phyloP scores from a whole-genome alignment of 2,113 vertebrate genomes.

The Pterocles gutturalis region DNA sequence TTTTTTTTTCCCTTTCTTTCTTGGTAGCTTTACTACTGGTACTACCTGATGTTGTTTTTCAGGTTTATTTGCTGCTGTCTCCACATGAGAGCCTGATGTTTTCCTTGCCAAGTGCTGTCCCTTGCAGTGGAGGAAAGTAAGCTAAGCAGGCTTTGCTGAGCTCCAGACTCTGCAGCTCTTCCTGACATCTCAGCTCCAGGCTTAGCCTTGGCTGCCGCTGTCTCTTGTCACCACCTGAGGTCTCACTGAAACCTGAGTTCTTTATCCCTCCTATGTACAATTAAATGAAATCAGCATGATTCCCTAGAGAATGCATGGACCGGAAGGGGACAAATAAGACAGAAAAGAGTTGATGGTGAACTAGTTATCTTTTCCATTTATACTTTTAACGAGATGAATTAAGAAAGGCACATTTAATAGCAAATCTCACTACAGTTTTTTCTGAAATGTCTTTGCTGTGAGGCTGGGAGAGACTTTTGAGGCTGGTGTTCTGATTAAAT shows the following conservation, averaged over 20 bases:
- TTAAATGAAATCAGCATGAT: not conserved
- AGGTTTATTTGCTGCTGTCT: not conserved
- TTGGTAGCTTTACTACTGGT: not conserved
- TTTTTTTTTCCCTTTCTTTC: not conserved
- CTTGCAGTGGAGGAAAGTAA: not conserved
- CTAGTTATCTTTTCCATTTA: not conserved
- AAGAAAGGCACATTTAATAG: not conserved
- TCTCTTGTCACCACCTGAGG: not conserved
- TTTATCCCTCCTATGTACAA: not conserved
- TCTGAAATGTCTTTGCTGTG: not conserved
- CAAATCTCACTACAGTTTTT: not conserved
- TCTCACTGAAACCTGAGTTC: not conserved
- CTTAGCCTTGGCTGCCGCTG: not conserved
- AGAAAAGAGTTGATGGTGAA: not conserved
- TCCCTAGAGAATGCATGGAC: not conserved
- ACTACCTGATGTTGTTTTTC: not conserved
- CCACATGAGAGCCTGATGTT: not conserved
- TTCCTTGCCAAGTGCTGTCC: not conserved
- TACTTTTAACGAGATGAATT: not conserved
- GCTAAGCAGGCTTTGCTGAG: not conserved
- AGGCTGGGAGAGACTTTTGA: not conserved
- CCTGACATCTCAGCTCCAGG: not conserved
- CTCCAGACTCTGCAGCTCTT: not conserved
- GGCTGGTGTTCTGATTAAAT: not conserved
- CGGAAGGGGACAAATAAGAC: not conserved